Evolutionary conservation across 2,113 vertebrate species (phyloP).

Genomic region (Elachura formosa): DNA sequence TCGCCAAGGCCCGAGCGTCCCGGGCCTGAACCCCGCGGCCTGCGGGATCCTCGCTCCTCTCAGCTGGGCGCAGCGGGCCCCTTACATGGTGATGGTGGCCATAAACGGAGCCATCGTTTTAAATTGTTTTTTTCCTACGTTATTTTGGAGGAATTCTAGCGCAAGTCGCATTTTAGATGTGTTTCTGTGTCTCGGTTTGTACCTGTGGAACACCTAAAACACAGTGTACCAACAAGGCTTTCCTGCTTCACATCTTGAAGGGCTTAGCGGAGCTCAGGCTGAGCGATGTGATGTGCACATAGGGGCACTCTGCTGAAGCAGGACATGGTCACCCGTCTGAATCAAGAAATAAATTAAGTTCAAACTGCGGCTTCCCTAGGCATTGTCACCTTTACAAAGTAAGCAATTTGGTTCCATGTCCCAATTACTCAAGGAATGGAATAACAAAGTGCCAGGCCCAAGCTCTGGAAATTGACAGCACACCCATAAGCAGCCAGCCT

Average conservation of each 20-base stretch:
- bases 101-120: neutral
- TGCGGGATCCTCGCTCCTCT: neutral
- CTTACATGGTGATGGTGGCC: accelerated
- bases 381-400: neutral
- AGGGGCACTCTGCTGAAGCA: neutral
- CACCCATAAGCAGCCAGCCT: neutral
- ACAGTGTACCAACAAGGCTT: neutral
- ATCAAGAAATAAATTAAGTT: neutral
- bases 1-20: neutral
- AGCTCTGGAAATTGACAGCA: neutral
- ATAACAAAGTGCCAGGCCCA: neutral
- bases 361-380: neutral
- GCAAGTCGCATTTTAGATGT: neutral
- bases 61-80: neutral
- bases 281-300: neutral
- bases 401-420: neutral
- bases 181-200: neutral
- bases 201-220: neutral
- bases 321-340: neutral
- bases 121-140: neutral
- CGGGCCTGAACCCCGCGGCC: neutral
- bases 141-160: neutral
- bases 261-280: neutral
- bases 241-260: neutral
- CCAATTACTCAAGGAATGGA: neutral